Evolutionary conservation across 1,140 invertebrate genomes (phyloP).

Genomic region (Odontomachus brunneus): DNA sequence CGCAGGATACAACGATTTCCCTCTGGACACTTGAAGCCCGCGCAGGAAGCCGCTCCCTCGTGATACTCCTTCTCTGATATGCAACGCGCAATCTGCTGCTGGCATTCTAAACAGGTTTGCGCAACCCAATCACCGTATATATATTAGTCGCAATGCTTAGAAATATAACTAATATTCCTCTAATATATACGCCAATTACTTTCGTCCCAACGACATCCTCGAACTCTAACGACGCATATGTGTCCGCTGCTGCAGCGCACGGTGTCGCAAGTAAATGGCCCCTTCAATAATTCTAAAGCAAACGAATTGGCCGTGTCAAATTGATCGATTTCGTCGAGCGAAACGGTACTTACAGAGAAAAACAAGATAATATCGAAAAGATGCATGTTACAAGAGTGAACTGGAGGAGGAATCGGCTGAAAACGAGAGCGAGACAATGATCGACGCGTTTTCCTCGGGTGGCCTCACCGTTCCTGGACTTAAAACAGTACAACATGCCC

Average conservation of each 20-base stretch:
- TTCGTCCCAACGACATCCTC: constrained; percentile 73
- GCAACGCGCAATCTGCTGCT: constrained; percentile 75
- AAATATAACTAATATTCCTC: neutral
- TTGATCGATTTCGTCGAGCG: neutral
- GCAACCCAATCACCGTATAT: neutral
- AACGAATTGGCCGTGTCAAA: neutral
- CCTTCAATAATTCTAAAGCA: constrained; percentile 75
- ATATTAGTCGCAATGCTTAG: too few relatives aligned
- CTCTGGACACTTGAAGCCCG: constrained; percentile 71
- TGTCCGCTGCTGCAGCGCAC: constrained; percentile 75
- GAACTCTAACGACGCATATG: constrained; percentile 71
- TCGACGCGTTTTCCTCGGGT: neutral
- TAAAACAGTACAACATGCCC: constrained; percentile 77
- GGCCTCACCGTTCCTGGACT: constrained; percentile 71
- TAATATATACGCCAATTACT: constrained; percentile 65
- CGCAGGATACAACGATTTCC: constrained; percentile 76
- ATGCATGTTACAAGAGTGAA: neutral
- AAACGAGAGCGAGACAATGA: neutral
- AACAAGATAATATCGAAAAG: neutral
- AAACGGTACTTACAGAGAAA: neutral
- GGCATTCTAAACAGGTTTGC: constrained; percentile 64
- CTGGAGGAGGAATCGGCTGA: neutral
- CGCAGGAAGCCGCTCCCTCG: constrained; percentile 73
- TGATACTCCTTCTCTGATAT: constrained; percentile 72
- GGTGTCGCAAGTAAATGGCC: constrained; percentile 73